Conservation (phyloP, 2,113 vertebrate genomes). For the Anser cygnoides region DNA sequence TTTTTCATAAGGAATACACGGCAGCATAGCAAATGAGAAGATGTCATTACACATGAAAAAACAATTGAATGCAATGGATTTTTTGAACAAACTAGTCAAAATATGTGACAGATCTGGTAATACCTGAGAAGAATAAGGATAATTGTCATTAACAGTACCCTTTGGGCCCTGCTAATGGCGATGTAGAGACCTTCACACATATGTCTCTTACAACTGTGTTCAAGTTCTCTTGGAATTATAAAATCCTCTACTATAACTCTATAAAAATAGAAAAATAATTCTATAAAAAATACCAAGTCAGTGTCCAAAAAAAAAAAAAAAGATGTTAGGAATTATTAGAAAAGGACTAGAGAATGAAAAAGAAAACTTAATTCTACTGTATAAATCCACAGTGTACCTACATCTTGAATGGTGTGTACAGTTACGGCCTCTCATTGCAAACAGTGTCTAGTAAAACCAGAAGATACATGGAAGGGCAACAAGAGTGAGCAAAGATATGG, state of each 20-base stretch:
- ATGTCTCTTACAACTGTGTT: background rate
- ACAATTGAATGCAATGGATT: background rate
- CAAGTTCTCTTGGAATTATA: background rate
- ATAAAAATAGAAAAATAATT: background rate
- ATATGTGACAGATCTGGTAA: background rate
- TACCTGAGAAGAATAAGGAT: background rate
- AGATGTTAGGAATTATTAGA: background rate
- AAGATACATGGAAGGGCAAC: background rate
- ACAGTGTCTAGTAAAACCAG: background rate
- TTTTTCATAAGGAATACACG: background rate
- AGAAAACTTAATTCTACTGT: background rate
- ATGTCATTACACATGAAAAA: background rate
- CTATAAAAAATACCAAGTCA: background rate
- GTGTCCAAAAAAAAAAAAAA: background rate
- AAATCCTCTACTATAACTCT: background rate
- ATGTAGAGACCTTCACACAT: background rate
- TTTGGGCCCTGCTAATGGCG: background rate
- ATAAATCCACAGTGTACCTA: background rate
- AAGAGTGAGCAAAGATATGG: background rate
- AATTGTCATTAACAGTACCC: background rate
- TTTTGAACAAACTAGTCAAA: background rate
- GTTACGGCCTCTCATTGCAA: background rate
- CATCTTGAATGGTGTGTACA: background rate
- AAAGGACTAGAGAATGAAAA: background rate
- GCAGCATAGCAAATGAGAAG: background rate